Evolutionary conservation across 1,140 invertebrate genomes (phyloP).

Genomic region (Dryas iulia): DNA sequence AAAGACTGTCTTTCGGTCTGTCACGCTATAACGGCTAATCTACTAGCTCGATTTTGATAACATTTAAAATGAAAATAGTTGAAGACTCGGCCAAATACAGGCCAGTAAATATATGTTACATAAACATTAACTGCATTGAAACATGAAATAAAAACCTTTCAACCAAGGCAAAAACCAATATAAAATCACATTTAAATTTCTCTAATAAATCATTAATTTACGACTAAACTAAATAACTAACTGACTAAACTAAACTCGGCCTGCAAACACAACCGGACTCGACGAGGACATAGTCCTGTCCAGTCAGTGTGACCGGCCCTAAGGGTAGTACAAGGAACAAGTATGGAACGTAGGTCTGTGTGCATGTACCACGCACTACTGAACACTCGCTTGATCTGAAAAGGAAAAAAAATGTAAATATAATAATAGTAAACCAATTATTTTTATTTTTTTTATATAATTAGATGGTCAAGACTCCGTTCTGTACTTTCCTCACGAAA

Average conservation of each 20-base stretch:
- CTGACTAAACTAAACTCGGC: slow-evolving; percentile 72
- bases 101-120: no score
- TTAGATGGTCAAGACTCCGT: no score
- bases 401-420: slow-evolving; percentile 24
- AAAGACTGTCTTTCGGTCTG: no score
- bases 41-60: no score
- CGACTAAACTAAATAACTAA: background rate
- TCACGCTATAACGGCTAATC: no score
- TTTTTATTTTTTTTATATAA: no score
- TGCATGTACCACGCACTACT: slow-evolving; percentile 92
- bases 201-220: slow-evolving; percentile 31
- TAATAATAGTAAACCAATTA: background rate
- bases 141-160: background rate
- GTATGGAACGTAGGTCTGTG: slow-evolving; percentile 95
- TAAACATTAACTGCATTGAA: background rate
- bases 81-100: no score
- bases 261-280: slow-evolving; percentile 95
- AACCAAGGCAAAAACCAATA: background rate
- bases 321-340: slow-evolving; percentile 94
- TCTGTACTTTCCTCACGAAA: no score
- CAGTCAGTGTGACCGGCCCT: slow-evolving; percentile 93
- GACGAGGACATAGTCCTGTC: slow-evolving; percentile 94
- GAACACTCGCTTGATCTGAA: slow-evolving; percentile 93
- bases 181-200: slow-evolving; percentile 18
- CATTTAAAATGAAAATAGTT: no score